Conservation (phyloP, 2,113 vertebrate species). For the Tylochromis polylepis region DNA sequence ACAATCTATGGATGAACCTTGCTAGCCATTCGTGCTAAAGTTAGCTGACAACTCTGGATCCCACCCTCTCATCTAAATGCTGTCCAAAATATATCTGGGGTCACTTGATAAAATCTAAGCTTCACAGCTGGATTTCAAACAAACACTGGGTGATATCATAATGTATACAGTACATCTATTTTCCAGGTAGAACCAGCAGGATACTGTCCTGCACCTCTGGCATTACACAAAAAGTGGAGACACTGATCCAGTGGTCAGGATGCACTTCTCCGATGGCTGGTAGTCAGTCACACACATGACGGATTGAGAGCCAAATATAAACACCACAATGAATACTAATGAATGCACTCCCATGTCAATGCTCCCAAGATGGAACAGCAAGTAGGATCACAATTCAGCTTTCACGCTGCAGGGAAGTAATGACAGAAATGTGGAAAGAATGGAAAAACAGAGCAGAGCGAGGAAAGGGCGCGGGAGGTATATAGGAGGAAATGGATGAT, state of each 20-base stretch:
- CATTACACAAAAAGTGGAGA: neutral
- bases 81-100: neutral
- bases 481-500: neutral
- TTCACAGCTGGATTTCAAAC: neutral
- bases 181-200: neutral
- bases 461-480: neutral
- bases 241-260: neutral
- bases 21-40: neutral
- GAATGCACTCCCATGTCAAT: slow-evolving; percentile 24
- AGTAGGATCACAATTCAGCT: slow-evolving; percentile 31
- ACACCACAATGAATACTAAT: slow-evolving; percentile 41
- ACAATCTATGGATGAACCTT: neutral
- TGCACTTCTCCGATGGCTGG: neutral
- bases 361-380: slow-evolving; percentile 21
- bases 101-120: neutral
- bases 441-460: neutral
- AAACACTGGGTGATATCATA: neutral
- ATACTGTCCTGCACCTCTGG: neutral
- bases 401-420: neutral
- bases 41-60: neutral
- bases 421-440: neutral
- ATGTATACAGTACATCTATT: neutral
- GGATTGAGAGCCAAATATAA: slow-evolving; percentile 40
- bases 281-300: slow-evolving; percentile 44
- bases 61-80: neutral